A percentile compares a stretch with the other conserved stretches of the same genome.
These are phyloP conservation scores for Chalcosyrphus nemorum DNA, from an alignment of 2,888 invertebrate genomes.

Conservation along the genomic window DNA sequence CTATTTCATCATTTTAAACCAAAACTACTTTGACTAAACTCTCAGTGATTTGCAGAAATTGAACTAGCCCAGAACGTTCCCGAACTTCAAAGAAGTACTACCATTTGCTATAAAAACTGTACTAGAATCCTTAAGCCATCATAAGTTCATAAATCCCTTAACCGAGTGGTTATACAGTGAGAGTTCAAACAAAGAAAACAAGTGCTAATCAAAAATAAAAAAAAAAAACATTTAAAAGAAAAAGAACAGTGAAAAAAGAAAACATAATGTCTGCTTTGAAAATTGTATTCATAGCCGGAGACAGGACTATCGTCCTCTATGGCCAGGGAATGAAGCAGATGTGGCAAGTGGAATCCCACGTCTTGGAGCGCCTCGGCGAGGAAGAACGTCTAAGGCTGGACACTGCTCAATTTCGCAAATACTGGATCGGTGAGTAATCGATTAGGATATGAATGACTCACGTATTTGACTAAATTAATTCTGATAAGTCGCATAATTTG, in stretches of 20 bases:
- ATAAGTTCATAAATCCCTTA: background rate
- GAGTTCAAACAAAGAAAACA: background rate
- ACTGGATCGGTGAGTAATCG: slow-evolving; percentile 60
- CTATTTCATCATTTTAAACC: slow-evolving; percentile 57
- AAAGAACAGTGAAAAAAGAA: background rate
- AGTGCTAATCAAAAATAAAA: background rate
- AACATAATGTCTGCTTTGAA: slow-evolving; percentile 47
- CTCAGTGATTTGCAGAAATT: slow-evolving; percentile 69
- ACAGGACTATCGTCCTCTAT: slow-evolving; percentile 49
- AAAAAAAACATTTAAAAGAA: background rate
- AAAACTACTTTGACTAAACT: slow-evolving; percentile 26
- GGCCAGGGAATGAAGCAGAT: slow-evolving; percentile 48
- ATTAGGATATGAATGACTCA: slow-evolving; percentile 2
- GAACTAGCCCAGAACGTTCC: slow-evolving; percentile 53
- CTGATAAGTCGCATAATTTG: background rate
- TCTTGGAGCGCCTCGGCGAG: slow-evolving; percentile 48
- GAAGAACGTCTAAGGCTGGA: slow-evolving; percentile 8
- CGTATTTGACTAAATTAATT: background rate
- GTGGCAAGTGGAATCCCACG: slow-evolving; percentile 57
- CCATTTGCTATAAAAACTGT: slow-evolving; percentile 38
- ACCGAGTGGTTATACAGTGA: background rate
- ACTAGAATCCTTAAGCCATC: background rate
- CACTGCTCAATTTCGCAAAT: slow-evolving; percentile 27
- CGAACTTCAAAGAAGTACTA: background rate
- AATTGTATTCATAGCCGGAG: slow-evolving; percentile 40